These are phyloP conservation scores for Andricus curvator DNA, from an alignment of 2,888 invertebrate species.

Conservation along the genomic window DNA sequence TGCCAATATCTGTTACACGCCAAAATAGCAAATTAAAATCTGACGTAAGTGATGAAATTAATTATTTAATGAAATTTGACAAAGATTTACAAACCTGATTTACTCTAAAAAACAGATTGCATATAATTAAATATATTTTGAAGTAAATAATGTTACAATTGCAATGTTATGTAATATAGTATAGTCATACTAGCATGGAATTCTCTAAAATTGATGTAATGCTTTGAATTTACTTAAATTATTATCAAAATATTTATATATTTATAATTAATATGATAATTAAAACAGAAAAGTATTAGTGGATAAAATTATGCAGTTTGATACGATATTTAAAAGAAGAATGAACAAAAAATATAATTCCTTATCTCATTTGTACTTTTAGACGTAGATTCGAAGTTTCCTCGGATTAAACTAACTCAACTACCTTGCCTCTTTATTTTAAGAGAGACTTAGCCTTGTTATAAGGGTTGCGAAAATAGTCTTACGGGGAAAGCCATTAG, in stretches of 20 bases:
- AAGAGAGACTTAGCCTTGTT: conserved; percentile 3
- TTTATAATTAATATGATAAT: too few species aligned
- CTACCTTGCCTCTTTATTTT: background rate
- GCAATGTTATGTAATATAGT: too few species aligned
- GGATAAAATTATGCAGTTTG: too few species aligned
- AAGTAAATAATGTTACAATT: background rate
- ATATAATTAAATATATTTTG: background rate
- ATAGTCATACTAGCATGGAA: too few species aligned
- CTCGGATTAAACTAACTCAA: background rate
- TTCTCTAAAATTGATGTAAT: too few species aligned
- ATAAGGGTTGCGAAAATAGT: background rate
- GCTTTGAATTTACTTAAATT: too few species aligned
- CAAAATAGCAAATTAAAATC: background rate
- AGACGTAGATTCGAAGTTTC: background rate
- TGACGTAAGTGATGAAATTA: too few species aligned
- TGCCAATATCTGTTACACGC: background rate
- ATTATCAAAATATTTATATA: too few species aligned
- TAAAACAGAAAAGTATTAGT: too few species aligned
- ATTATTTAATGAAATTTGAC: too few species aligned
- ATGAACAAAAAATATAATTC: background rate
- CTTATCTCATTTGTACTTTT: background rate
- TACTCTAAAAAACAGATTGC: background rate
- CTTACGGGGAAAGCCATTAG: conserved; percentile 2
- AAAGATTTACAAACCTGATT: background rate
- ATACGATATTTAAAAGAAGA: too few species aligned